A percentile compares a stretch with the other conserved stretches of the same genome.
Evolutionary conservation across 2,113 vertebrate genomes (phyloP).

Genomic region (Melanostigma gelatinosum): DNA sequence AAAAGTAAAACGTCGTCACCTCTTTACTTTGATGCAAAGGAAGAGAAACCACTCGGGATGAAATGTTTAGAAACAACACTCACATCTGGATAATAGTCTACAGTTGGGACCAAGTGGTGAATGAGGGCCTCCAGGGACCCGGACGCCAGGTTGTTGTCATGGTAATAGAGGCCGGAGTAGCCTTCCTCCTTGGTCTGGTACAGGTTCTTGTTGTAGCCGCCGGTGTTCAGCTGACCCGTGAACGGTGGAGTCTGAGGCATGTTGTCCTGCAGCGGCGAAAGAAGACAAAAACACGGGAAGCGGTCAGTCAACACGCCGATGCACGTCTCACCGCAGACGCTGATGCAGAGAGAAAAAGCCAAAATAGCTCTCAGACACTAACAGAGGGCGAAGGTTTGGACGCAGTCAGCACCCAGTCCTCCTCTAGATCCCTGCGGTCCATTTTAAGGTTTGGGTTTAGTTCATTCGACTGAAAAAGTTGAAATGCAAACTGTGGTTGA

Average conservation of each 20-base stretch:
- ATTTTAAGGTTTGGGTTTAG: slow-evolving; percentile 33
- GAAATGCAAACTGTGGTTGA: slow-evolving; percentile 30
- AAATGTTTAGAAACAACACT: slow-evolving; percentile 68
- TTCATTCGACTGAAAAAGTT: slow-evolving; percentile 38
- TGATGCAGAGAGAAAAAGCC: slow-evolving; percentile 26
- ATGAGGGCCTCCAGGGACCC: slow-evolving; percentile 96
- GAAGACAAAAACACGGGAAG: slow-evolving; percentile 4
- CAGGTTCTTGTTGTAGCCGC: slow-evolving; percentile 88
- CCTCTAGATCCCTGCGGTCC: slow-evolving; percentile 3
- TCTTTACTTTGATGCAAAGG: slow-evolving; percentile 1
- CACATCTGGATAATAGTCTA: slow-evolving; percentile 95
- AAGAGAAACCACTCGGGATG: neutral
- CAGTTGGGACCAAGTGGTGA: slow-evolving; percentile 90
- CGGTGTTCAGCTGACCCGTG: slow-evolving; percentile 88
- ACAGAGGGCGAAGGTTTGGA: slow-evolving; percentile 25
- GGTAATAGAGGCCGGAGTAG: slow-evolving; percentile 88
- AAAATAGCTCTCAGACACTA: slow-evolving; percentile 52
- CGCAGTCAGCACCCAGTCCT: slow-evolving; percentile 32
- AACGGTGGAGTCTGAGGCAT: slow-evolving; percentile 94
- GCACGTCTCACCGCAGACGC: neutral
- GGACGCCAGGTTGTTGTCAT: slow-evolving; percentile 91
- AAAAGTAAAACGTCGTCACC: neutral
- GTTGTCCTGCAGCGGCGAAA: slow-evolving; percentile 80
- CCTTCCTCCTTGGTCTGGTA: slow-evolving; percentile 88
- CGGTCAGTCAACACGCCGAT: neutral